These are phyloP conservation scores for Drosophila affinis DNA, from an alignment of 2,888 invertebrate genomes.

Conservation along the genomic window DNA sequence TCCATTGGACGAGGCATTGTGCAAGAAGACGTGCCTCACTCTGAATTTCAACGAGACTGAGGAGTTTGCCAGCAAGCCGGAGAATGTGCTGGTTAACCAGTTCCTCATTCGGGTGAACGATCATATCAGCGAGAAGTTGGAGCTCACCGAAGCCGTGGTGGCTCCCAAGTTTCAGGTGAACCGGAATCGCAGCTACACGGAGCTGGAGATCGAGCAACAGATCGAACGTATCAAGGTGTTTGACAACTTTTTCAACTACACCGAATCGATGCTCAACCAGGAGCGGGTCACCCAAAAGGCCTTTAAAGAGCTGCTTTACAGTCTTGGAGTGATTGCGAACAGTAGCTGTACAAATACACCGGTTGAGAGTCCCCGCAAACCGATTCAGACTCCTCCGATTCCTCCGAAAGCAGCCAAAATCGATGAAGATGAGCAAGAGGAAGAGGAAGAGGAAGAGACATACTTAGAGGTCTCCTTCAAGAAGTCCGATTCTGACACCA, in stretches of 20 bases:
- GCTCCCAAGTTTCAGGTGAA: constrained; percentile 47
- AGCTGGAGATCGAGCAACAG: constrained; percentile 64
- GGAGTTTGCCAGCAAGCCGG: constrained; percentile 30
- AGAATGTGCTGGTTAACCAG: constrained; percentile 37
- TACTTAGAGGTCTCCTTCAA: neutral
- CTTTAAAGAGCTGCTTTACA: constrained; percentile 61
- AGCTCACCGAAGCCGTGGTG: constrained; percentile 3
- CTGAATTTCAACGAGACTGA: constrained; percentile 23
- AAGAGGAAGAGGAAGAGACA: neutral
- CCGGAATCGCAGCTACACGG: constrained; percentile 45
- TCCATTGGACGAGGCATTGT: neutral
- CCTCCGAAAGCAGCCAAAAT: neutral
- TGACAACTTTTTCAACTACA: constrained; percentile 35
- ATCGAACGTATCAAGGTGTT: constrained; percentile 61
- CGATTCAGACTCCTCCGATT: neutral
- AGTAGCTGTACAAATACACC: constrained; percentile 6
- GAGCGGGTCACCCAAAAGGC: constrained; percentile 42
- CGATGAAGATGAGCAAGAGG: neutral
- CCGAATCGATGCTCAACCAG: constrained; percentile 40
- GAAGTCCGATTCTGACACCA: neutral
- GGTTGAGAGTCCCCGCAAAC: constrained; percentile 3
- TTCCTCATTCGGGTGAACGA: constrained; percentile 30
- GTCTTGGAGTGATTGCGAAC: constrained; percentile 46
- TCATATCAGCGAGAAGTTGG: constrained; percentile 29
- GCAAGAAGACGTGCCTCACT: constrained; percentile 1